Evolutionary conservation across 2,888 invertebrate species (phyloP), one percentile per base, ranked within the genome.

Genomic region (Heterodera filipjevi): DNA sequence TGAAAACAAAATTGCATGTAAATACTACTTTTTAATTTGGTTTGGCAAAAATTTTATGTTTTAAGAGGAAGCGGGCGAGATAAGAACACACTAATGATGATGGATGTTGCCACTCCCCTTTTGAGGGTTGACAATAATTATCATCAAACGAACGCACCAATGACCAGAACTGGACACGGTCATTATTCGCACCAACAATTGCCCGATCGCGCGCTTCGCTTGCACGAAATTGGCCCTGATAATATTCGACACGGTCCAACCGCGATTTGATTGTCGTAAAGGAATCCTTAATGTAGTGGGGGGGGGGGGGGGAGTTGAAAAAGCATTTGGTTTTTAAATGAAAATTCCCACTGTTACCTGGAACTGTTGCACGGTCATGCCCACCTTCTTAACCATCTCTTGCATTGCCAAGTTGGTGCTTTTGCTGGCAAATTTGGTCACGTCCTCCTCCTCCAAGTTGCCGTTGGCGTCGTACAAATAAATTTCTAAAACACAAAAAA

Each of bases 141-240:
- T 91, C 44, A 91, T 87, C 64, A 95, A 92, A 88, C 94, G 5
- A 59, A 59, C 59, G 94, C 39, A 94, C 89, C 71, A 92, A 89
- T 49, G 94, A 94, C 93, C 94, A 94, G 75, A 92, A 90, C 87
- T 94, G 94, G 0, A 95, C 94, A 82, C 93, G 92, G 81, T 93
- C 93, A 87, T 93, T 94, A 90, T 94, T 94, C 5, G 53, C 46
- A 6, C 95, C 95, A 1, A 94, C 94, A 2, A 93, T 89, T 89
- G 94, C 94, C 82, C 95, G 91, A 89, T 95, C 95, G 44, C 94
- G 90, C 0, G 94, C 93, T 90, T 95, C 95, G 85, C 92, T 92
- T 0, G 94, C 93, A 76, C 93, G 92, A 80, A 94, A 91, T 79
- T 86, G 79, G 68, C 87, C 83, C 80, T 87, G 83, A 66, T 82